phyloP scores from a whole-genome alignment of 2,888 invertebrate genomes.

The Holacanthella duospinosa region DNA sequence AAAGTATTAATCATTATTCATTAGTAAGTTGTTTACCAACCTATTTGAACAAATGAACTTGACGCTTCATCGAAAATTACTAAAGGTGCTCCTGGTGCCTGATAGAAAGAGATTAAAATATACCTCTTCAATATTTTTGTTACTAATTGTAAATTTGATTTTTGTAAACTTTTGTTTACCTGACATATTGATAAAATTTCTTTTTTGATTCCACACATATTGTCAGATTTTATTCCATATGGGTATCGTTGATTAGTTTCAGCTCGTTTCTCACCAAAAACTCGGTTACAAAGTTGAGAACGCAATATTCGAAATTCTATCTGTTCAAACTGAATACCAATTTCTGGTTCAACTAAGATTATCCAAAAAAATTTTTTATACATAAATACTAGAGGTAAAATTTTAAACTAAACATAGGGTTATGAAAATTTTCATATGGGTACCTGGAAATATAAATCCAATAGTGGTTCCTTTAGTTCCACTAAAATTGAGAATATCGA shows the following conservation, averaged over 20 bases:
- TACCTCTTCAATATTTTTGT: neutral
- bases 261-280: neutral
- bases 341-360: neutral
- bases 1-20: neutral
- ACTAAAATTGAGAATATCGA: slow-evolving; percentile 19
- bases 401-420: neutral
- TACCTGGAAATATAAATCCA: slow-evolving; percentile 8
- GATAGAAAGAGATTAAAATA: neutral
- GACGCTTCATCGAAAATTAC: slow-evolving; percentile 15
- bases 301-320: slow-evolving; percentile 11
- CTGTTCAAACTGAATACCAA: neutral
- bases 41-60: slow-evolving; percentile 15
- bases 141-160: neutral
- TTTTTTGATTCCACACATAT: slow-evolving; percentile 14
- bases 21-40: too few relatives aligned
- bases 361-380: neutral
- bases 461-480: slow-evolving; percentile 3
- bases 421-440: neutral
- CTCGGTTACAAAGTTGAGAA: slow-evolving; percentile 6
- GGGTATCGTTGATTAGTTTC: slow-evolving; percentile 7
- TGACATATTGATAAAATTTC: slow-evolving; percentile 1
- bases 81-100: slow-evolving; percentile 20
- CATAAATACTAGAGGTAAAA: neutral
- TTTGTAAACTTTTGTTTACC: neutral
- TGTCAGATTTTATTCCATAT: slow-evolving; percentile 12